Evolutionary conservation across 1,140 invertebrate species (phyloP).

Genomic region (Trigoniulus corallinus): DNA sequence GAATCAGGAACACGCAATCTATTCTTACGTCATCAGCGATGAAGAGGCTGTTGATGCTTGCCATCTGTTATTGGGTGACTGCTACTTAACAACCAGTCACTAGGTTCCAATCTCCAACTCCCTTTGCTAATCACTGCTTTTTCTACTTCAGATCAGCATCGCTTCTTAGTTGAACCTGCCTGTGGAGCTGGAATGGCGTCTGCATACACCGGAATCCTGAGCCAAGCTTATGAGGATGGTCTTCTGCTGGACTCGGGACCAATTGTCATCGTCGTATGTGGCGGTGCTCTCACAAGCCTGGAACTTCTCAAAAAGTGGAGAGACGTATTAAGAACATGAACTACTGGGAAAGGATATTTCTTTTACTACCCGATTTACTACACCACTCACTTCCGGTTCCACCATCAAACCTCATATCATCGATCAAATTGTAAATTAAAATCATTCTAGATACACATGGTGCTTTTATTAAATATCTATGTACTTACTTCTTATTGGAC

Average conservation of each 20-base stretch:
- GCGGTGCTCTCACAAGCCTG: constrained; percentile 28
- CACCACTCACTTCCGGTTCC: too few relatives aligned
- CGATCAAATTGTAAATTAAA: too few relatives aligned
- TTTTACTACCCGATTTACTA: too few relatives aligned
- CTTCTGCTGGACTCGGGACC: constrained; percentile 21
- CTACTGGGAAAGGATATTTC: too few relatives aligned
- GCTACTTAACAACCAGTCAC: too few relatives aligned
- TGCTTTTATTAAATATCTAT: too few relatives aligned
- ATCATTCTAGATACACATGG: too few relatives aligned
- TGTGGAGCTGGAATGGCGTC: constrained; percentile 33
- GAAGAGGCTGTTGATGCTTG: constrained; percentile 32
- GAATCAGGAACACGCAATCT: constrained; percentile 18
- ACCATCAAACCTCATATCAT: too few relatives aligned
- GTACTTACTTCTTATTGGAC: too few relatives aligned
- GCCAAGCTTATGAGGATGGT: constrained; percentile 10
- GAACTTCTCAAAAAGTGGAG: constrained; percentile 24
- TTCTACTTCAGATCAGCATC: constrained; percentile 25
- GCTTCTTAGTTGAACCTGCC: constrained; percentile 31
- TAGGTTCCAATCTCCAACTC: not conserved
- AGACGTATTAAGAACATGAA: too few relatives aligned
- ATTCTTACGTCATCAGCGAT: constrained; percentile 29
- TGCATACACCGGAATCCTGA: constrained; percentile 22
- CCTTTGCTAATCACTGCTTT: too few relatives aligned
- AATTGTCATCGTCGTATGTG: constrained; percentile 33
- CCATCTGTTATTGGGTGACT: constrained; percentile 26